These are phyloP conservation scores for Astreopora myriophthalma DNA, from an alignment of 64 coral and sea anemone genomes.

Conservation along the genomic window DNA sequence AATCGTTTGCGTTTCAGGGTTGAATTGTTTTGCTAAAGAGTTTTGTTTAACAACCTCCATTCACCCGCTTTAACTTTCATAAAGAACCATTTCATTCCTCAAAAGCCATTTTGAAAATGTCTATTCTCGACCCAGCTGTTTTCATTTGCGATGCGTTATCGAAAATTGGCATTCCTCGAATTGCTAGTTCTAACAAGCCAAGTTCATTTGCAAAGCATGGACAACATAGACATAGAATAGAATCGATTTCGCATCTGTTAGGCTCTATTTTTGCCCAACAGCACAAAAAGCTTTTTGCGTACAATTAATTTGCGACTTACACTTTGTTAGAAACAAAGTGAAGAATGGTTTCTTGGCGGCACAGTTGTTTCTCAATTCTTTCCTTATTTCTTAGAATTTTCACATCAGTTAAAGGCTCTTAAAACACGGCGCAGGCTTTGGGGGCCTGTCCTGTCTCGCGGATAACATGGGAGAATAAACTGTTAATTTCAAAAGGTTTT, in stretches of 20 bases:
- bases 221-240: not conserved
- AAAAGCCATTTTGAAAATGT: not conserved
- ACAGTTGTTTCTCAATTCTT: constrained; percentile 11
- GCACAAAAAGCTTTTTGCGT: not conserved
- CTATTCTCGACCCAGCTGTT: constrained; percentile 22
- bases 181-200: not conserved
- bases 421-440: too few relatives aligned
- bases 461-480: not conserved
- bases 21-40: not conserved
- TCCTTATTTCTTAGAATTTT: constrained; percentile 8
- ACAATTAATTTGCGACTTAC: not conserved
- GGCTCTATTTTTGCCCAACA: not conserved
- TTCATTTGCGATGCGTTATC: constrained; percentile 37
- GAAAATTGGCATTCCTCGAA: constrained; percentile 13
- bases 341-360: constrained; percentile 27
- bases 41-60: not conserved
- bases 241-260: constrained; percentile 53
- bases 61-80: not conserved
- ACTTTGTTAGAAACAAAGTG: not conserved
- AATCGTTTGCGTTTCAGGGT: constrained; percentile 1
- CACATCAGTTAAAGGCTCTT: not conserved
- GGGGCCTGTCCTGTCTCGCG: too few relatives aligned
- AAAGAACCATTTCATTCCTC: constrained; percentile 21
- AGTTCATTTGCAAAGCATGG: not conserved
- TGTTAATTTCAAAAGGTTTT: not conserved